These are phyloP conservation scores for Drosophila navojoa DNA, from an alignment of 1,140 invertebrate species.

Conservation along the genomic window DNA sequence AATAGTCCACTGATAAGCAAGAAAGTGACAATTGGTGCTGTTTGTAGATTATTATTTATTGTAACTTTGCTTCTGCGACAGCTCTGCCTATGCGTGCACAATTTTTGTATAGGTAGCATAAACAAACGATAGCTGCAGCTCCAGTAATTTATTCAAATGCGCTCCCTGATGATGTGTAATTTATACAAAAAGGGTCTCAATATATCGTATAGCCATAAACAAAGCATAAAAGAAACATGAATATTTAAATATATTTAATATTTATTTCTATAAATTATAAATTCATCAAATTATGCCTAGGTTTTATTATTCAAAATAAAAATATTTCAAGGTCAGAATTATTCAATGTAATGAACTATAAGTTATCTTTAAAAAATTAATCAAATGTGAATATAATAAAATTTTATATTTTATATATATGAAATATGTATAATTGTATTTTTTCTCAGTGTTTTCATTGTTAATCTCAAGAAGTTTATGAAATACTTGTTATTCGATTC, in stretches of 20 bases:
- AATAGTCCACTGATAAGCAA: conserved; percentile 27
- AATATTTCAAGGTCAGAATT: neutral
- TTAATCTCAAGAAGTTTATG: no score
- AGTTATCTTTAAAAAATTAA: no score
- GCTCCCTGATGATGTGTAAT: neutral
- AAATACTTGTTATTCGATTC: no score
- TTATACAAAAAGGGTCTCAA: neutral
- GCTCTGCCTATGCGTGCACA: neutral
- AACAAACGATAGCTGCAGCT: neutral
- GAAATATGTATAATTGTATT: no score
- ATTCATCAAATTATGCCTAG: no score
- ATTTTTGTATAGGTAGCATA: neutral
- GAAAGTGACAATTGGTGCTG: conserved; percentile 3
- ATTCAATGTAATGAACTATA: neutral
- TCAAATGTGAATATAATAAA: no score
- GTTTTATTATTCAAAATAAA: no score
- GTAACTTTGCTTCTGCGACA: neutral
- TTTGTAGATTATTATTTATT: neutral
- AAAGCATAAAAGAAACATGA: neutral
- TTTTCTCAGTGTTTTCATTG: no score
- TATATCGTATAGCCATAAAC: neutral
- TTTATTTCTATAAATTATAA: no score
- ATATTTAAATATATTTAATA: neutral
- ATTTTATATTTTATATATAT: no score
- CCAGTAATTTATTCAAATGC: neutral